Base-by-base conservation (phyloP, 2,797 vertebrate genomes). In the Poecilia velifera region DNA sequence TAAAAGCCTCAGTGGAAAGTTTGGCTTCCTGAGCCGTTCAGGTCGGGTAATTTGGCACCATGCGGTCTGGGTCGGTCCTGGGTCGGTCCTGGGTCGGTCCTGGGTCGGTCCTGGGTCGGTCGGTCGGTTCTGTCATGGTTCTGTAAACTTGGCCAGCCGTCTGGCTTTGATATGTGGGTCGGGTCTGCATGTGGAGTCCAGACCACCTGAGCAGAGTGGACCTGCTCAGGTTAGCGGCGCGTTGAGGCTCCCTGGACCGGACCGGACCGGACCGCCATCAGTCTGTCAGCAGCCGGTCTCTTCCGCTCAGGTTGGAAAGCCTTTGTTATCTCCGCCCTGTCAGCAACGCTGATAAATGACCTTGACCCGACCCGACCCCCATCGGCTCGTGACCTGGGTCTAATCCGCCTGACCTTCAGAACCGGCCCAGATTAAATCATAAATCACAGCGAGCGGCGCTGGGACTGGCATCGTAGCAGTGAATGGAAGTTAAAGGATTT, bases 371-470 rank as follows among this genome's bases (percentile, higher is more conserved):
- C 73, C 39, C 39, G 39, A 39, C 39, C 73, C 46, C 73, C 83
- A 34, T 51, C 77, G 51, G 31, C 79, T 47, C 74, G 14, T 5
- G 79, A 84, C 81, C 85, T 76, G 79, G 79, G 76, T 73, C 76
- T 46, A 78, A 84, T 84, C 73, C 78, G 41, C 57, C 68, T 39
- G 81, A 84, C 86, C 84, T 79, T 85, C 82, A 55, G n/a, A 76
- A 81, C 77, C 64, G 72, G 76, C 74, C 34, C 77, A 85, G 82
- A 88, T 86, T 85, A 83, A 84, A 88, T 81, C 53, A 76, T 88
- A 83, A 88, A 86, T 90, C 86, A 90, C 64, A 47, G 1, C 3
- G 39, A 76, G 72, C 78, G 78, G 78, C 81, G 78, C 77, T 81
- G 76, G 82, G 82, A 87, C 46, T 59, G 77, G 62, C 64, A 57